Percentiles rank a stretch among this genome's conserved stretches.
Conservation (phyloP, 2,113 vertebrate genomes). For the Bubalus kerabau region DNA sequence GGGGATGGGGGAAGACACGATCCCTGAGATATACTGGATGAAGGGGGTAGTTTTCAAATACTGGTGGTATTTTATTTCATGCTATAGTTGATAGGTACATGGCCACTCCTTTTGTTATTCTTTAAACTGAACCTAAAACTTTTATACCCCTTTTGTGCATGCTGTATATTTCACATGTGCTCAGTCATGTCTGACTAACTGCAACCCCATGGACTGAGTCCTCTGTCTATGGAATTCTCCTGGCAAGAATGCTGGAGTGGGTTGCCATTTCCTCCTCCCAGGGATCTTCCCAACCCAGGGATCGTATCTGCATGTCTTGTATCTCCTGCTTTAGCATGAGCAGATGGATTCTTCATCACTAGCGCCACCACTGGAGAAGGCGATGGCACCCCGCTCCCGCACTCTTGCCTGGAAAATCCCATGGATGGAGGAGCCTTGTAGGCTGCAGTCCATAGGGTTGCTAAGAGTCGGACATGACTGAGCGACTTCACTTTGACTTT, state of each 20-base stretch:
- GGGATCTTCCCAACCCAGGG: background rate
- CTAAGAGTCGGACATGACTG: no score
- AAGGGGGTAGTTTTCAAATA: background rate
- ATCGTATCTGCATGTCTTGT: accelerated
- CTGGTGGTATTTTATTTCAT: background rate
- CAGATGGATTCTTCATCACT: background rate
- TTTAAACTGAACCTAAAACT: background rate
- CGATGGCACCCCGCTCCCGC: no score
- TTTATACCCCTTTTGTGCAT: background rate
- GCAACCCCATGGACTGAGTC: background rate
- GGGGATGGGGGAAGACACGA: background rate
- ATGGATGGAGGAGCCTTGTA: no score
- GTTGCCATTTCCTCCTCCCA: background rate
- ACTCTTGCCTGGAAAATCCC: no score
- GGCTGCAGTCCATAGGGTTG: no score
- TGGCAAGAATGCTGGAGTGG: background rate
- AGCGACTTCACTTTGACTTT: no score
- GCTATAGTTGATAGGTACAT: background rate
- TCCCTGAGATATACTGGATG: background rate
- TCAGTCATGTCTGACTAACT: background rate
- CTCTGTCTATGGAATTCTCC: background rate
- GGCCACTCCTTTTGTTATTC: background rate
- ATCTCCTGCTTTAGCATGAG: background rate
- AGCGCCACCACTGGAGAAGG: no score
- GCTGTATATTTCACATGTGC: background rate